These are phyloP conservation scores for Diarsia dahlii DNA, from an alignment of 2,888 invertebrate genomes.

Conservation along the genomic window DNA sequence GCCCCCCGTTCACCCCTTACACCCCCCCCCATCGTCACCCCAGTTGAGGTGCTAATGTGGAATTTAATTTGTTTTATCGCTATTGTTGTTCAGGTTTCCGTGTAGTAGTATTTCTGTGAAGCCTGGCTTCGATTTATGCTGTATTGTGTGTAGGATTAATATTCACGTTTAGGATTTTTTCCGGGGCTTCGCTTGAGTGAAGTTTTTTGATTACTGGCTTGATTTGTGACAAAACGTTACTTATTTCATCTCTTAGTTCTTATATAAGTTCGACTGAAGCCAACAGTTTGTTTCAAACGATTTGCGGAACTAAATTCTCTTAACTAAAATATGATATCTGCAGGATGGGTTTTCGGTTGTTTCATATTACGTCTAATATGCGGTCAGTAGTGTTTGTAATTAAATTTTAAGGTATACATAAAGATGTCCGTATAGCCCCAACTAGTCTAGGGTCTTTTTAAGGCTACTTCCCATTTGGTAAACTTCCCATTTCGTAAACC, in stretches of 20 bases:
- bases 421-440: neutral
- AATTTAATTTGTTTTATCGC: slow-evolving; percentile 63
- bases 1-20: neutral
- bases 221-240: neutral
- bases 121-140: slow-evolving; percentile 34
- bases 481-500: too few relatives aligned
- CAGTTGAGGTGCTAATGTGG: slow-evolving; percentile 61
- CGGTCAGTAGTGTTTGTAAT: neutral
- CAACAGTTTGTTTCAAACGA: neutral
- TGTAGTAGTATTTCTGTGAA: slow-evolving; percentile 25
- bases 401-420: neutral
- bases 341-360: neutral
- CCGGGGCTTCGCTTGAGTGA: neutral
- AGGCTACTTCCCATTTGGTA: too few relatives aligned
- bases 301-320: neutral
- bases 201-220: neutral
- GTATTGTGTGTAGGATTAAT: neutral
- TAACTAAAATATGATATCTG: neutral
- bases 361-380: neutral
- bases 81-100: slow-evolving; percentile 54
- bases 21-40: neutral
- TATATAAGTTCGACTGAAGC: neutral
- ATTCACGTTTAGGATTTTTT: too few relatives aligned
- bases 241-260: neutral
- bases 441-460: neutral